Conservation (phyloP, 2,888 invertebrate species). For the Marasmarcha lunaedactyla region DNA sequence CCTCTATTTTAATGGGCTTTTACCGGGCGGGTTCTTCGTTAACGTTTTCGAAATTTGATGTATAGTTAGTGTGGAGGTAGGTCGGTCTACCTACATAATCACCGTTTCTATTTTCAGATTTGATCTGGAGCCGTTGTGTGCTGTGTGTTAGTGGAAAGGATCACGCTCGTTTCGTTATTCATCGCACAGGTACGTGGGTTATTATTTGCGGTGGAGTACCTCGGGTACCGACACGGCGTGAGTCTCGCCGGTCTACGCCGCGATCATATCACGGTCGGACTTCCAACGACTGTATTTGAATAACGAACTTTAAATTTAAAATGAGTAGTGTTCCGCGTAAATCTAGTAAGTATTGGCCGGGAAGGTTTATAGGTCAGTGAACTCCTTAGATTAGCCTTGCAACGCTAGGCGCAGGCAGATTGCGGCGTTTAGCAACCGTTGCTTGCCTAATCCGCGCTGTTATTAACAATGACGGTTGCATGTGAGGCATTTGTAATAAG, state of each 20-base stretch:
- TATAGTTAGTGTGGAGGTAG: constrained; percentile 33
- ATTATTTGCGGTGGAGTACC: no score
- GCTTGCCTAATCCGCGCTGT: constrained; percentile 10
- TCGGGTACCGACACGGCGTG: no score
- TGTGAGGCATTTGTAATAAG: constrained; percentile 19
- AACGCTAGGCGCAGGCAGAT: not conserved
- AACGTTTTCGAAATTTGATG: constrained; percentile 20
- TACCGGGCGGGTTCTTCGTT: constrained; percentile 42
- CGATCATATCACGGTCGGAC: no score
- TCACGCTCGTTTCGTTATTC: no score
- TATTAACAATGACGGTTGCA: constrained; percentile 48
- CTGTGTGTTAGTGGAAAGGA: constrained; percentile 16
- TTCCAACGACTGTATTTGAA: no score
- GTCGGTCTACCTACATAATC: constrained; percentile 44
- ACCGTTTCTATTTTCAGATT: constrained; percentile 62
- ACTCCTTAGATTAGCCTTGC: constrained; percentile 28
- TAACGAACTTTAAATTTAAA: not conserved
- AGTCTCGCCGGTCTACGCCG: no score
- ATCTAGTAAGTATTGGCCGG: not conserved
- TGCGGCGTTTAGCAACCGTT: no score
- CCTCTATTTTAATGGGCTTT: constrained; percentile 36
- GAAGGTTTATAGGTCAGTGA: constrained; percentile 54
- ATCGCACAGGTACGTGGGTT: no score
- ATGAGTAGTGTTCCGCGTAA: not conserved
- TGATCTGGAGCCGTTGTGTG: constrained; percentile 61